Conservation (phyloP, 2,113 vertebrate genomes). For the Hippopotamus amphibius region DNA sequence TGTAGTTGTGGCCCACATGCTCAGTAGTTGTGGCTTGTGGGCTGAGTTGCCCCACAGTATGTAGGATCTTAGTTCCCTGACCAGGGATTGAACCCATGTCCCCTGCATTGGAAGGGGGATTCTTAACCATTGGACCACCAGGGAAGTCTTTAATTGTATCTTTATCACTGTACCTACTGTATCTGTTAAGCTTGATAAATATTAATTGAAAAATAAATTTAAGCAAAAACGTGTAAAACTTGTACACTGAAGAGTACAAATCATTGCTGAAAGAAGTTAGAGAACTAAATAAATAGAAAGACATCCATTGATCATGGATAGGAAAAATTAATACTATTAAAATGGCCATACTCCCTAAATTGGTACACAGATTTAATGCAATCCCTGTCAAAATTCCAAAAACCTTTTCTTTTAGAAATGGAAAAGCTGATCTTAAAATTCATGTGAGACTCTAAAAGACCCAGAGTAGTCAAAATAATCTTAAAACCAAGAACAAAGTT, state of each 20-base stretch:
- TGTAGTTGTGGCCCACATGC: too few species aligned
- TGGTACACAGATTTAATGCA: not conserved
- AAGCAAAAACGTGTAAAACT: not conserved
- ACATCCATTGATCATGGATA: not conserved
- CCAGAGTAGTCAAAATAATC: not conserved
- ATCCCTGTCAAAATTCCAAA: not conserved
- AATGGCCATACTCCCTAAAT: not conserved
- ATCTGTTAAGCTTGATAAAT: conserved; percentile 25
- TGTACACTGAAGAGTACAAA: not conserved
- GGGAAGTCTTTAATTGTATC: not conserved
- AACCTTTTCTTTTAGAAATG: not conserved
- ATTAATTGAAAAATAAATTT: conserved; percentile 17
- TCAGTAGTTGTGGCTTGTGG: too few species aligned
- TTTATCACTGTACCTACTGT: not conserved
- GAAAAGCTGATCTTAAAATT: not conserved
- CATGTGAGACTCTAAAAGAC: not conserved
- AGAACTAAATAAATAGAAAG: not conserved
- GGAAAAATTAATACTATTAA: not conserved
- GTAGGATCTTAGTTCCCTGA: too few species aligned
- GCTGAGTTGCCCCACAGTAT: too few species aligned
- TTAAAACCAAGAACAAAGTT: not conserved
- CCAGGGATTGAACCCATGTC: too few species aligned
- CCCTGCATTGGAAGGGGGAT: too few species aligned
- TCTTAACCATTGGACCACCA: too few species aligned
- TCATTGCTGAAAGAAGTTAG: not conserved